Evolutionary conservation across 2,888 invertebrate genomes (phyloP).

Genomic region (Sphinx pinastri): DNA sequence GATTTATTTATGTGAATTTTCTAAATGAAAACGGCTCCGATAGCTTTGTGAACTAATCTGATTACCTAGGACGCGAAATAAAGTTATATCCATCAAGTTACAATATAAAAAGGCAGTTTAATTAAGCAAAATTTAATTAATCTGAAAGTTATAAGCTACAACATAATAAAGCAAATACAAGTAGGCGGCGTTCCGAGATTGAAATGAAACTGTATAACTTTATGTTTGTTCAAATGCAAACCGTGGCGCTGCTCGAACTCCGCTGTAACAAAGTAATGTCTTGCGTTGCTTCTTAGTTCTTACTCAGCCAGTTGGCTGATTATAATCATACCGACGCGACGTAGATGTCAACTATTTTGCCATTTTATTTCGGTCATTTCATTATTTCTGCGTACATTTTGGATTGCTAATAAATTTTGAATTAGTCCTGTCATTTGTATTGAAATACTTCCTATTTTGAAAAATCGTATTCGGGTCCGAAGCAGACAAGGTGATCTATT

Average conservation of each 20-base stretch:
- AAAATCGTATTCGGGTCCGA: no score
- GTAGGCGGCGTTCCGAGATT: conserved; percentile 3
- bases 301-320: not conserved
- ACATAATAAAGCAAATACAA: conserved; percentile 19
- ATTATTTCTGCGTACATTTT: no score
- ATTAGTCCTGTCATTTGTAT: no score
- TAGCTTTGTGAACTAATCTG: no score
- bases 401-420: no score
- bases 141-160: conserved; percentile 20
- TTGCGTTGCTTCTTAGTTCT: conserved; percentile 32
- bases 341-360: not conserved
- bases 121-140: conserved; percentile 18
- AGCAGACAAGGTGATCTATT: no score
- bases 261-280: conserved; percentile 49
- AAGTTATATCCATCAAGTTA: not conserved
- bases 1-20: not conserved
- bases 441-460: no score
- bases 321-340: not conserved
- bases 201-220: conserved; percentile 32
- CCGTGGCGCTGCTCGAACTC: conserved; percentile 38
- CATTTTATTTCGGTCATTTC: not conserved
- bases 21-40: no score
- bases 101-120: conserved; percentile 5
- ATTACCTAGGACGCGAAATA: not conserved
- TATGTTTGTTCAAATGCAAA: conserved; percentile 46